A percentile compares a stretch with the other conserved stretches of the same genome.
These are phyloP conservation scores for Scaeva pyrastri DNA, from an alignment of 2,888 invertebrate species.

Conservation along the genomic window DNA sequence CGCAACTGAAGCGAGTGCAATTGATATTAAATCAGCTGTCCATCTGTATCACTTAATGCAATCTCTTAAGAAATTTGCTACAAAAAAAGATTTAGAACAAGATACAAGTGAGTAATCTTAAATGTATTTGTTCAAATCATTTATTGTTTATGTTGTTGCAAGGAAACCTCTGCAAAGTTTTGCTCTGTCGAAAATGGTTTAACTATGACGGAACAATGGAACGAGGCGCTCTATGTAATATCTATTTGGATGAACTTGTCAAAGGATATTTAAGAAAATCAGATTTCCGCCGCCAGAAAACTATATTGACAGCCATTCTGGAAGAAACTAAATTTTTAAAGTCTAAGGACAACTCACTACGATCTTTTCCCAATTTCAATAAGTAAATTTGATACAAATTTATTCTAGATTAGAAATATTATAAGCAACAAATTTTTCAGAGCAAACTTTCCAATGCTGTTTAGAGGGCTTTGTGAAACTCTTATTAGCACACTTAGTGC, in stretches of 20 bases:
- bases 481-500: conserved; percentile 86
- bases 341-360: conserved; percentile 86
- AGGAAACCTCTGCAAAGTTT: conserved; percentile 84
- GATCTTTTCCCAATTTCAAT: conserved; percentile 87
- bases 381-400: conserved; percentile 82
- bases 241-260: conserved; percentile 87
- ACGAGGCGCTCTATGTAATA: conserved; percentile 88
- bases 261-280: conserved; percentile 87
- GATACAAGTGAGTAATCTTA: conserved; percentile 79
- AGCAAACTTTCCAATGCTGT: conserved; percentile 88
- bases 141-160: background rate
- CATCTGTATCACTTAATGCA: conserved; percentile 80
- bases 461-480: conserved; percentile 87
- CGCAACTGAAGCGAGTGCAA: conserved; percentile 78
- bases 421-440: conserved; percentile 76
- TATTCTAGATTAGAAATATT: background rate
- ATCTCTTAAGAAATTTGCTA: conserved; percentile 78
- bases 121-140: background rate
- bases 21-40: conserved; percentile 81
- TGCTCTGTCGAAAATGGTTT: conserved; percentile 89
- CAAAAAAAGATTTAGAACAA: conserved; percentile 72
- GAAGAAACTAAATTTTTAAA: conserved; percentile 86
- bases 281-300: conserved; percentile 86
- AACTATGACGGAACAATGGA: conserved; percentile 87
- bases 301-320: conserved; percentile 85